These are phyloP conservation scores for Dasyornis broadbenti DNA, from an alignment of 2,113 vertebrate species.

Conservation along the genomic window DNA sequence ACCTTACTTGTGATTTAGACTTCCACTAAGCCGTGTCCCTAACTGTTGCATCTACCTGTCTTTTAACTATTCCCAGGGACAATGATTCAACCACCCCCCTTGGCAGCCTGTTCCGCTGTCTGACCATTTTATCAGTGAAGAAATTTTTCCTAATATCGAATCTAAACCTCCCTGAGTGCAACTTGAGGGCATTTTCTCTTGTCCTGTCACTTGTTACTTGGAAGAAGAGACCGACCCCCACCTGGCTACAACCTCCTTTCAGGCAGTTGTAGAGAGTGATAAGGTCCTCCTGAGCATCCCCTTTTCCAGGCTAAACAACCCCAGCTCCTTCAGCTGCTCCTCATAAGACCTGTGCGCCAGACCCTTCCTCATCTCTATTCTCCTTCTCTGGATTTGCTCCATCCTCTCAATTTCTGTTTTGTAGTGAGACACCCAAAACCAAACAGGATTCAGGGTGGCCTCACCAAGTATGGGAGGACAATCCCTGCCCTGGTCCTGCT, in stretches of 20 bases:
- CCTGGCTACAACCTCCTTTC: background rate
- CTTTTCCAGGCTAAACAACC: background rate
- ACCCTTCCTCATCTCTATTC: background rate
- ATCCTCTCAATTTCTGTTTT: background rate
- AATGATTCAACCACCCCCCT: background rate
- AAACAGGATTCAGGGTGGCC: no score
- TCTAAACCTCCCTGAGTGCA: background rate
- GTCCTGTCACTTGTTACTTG: background rate
- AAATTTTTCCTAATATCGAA: background rate
- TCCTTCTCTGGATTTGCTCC: accelerated
- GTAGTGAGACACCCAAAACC: no score
- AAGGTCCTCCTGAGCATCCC: background rate
- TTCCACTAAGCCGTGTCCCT: background rate
- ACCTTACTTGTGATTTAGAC: background rate
- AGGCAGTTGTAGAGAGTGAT: background rate
- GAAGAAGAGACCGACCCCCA: background rate
- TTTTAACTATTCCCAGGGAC: background rate
- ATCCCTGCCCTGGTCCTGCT: background rate
- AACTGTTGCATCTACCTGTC: background rate
- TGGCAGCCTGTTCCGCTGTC: background rate
- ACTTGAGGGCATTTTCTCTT: background rate
- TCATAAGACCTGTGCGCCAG: background rate
- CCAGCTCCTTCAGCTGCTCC: background rate
- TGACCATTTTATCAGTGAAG: background rate
- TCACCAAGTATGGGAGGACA: accelerated